These are phyloP conservation scores for Gymnothorax javanicus DNA, from an alignment of 2,797 vertebrate genomes.

Conservation along the genomic window DNA sequence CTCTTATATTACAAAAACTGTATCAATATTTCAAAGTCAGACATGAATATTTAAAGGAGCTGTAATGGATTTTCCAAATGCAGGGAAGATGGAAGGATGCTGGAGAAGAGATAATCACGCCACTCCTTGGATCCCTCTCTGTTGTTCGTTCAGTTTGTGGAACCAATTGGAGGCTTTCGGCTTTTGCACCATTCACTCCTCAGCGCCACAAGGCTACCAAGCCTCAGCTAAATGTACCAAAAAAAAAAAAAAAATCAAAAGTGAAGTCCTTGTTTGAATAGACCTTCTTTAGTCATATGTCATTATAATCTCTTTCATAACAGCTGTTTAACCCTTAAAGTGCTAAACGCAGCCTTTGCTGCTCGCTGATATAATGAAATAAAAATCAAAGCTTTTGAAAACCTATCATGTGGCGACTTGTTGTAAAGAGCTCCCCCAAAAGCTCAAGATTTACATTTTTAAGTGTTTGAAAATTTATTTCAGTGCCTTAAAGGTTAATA, in stretches of 20 bases:
- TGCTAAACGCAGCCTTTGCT: no score
- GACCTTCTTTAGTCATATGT: not conserved
- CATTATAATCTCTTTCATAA: not conserved
- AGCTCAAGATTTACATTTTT: no score
- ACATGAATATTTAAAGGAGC: constrained; percentile 37
- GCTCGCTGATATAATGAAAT: no score
- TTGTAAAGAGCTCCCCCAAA: no score
- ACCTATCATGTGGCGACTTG: no score
- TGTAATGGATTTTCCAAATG: constrained; percentile 32
- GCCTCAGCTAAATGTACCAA: not conserved
- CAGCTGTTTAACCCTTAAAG: no score
- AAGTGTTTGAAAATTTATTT: no score
- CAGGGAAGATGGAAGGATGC: constrained; percentile 22
- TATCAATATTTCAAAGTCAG: constrained; percentile 38
- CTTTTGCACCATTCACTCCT: not conserved
- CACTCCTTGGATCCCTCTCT: constrained; percentile 5
- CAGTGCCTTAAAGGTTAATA: not conserved
- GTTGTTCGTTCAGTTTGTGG: constrained; percentile 33
- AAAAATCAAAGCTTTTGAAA: no score
- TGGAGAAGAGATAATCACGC: constrained; percentile 31
- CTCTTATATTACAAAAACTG: constrained; percentile 39
- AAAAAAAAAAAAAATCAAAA: not conserved
- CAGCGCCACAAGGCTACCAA: not conserved
- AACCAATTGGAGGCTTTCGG: constrained; percentile 1
- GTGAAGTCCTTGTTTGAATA: not conserved